These are phyloP conservation scores for Holothuria glaberrima DNA, from an alignment of 35 echinoderm and acorn worm species.

Conservation along the genomic window DNA sequence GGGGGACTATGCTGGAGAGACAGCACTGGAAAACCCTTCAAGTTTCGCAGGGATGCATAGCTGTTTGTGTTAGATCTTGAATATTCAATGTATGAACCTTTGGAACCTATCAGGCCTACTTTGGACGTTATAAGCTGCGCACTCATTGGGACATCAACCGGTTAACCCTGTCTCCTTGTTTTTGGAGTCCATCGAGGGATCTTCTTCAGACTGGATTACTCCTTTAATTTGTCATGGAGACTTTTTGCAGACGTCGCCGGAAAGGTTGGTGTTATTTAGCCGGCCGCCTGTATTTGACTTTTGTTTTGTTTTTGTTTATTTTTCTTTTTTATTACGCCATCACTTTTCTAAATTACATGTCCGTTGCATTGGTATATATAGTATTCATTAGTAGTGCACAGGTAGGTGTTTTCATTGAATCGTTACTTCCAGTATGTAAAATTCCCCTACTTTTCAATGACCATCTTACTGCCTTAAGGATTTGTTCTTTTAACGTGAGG, in stretches of 20 bases:
- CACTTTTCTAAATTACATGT: too few species aligned
- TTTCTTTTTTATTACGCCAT: too few species aligned
- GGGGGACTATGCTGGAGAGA: slow-evolving; percentile 13
- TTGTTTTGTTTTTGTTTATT: background rate
- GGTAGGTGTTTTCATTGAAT: background rate
- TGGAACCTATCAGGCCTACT: too few species aligned
- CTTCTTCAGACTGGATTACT: background rate
- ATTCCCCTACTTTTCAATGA: background rate
- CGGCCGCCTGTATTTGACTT: slow-evolving; percentile 1
- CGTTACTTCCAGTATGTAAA: background rate
- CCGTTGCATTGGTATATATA: too few species aligned
- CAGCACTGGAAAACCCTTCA: background rate
- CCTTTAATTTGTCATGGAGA: background rate
- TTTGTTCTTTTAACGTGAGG: background rate
- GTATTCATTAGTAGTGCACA: background rate
- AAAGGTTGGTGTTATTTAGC: background rate
- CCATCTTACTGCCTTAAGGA: background rate
- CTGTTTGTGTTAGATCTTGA: too few species aligned
- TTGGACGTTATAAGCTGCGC: too few species aligned
- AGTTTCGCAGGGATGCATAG: slow-evolving; percentile 5
- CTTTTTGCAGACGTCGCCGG: background rate
- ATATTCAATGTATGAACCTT: too few species aligned
- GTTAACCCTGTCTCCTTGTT: background rate
- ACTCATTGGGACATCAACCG: background rate
- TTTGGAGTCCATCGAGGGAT: background rate